Evolutionary conservation across 2,113 vertebrate genomes (phyloP), one percentile per base, ranked within the genome.

Genomic region (Panthera leo): DNA sequence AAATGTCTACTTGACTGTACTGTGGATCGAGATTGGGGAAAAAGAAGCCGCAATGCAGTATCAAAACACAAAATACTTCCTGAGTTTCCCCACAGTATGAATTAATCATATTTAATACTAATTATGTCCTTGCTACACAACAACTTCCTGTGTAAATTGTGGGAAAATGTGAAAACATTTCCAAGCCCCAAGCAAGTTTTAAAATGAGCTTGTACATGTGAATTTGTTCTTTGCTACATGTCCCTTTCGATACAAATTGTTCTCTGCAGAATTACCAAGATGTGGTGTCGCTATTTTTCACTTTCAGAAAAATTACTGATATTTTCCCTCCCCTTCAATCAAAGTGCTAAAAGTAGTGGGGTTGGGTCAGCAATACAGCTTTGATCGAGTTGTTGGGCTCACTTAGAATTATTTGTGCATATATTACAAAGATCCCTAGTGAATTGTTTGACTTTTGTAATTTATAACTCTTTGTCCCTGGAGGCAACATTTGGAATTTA

Each of bases 101-200:
- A 98, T 99, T 98, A 98, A 98, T 98, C 97, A 97, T 97, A 97
- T 98, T 98, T 98, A 97, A 98, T 99, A 97, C 95, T 97, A 98
- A 98, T 98, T 98, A 97, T 97, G 96, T 96, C 97, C 91, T 98
- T 98, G 97, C 96, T 98, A 91, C 73, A 95, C 91, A 98, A 90
- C 80, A 96, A 98, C 98, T 99, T 99, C 98, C 98, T 98, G 80
- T 95, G 97, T 98, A 98, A 98, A 98, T 97, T 98, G 90, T 98
- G 98, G 98, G 98, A 98, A 98, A 98, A 98, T 98, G 86, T 75
- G 96, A 97, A 96, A 96, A 97, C 1, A 13, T 97, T 98, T 98
- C 97, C 96, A 98, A 98, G 97, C 61, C 97, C 96, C 92, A 95
- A 97, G 88, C 94, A 96, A 91, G 91, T 97, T 97, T 98, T 71